Conservation (phyloP, 2,113 vertebrate genomes). For the Crotalus viridis region DNA sequence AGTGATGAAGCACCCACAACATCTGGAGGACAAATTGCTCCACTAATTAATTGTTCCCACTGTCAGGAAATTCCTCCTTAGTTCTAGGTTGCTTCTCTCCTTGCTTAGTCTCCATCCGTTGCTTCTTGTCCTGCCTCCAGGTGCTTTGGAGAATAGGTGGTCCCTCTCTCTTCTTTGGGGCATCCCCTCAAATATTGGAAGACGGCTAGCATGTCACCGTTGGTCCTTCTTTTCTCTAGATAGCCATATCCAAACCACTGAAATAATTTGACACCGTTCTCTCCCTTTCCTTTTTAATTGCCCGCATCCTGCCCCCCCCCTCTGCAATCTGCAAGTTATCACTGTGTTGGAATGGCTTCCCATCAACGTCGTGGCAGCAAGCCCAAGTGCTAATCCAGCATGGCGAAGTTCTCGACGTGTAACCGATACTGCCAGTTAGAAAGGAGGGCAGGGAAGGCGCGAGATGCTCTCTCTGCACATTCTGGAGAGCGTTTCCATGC, state of each 20-base stretch:
- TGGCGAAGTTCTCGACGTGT: background rate
- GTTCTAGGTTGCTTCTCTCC: background rate
- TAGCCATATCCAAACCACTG: background rate
- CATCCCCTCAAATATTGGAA: background rate
- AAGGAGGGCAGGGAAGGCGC: background rate
- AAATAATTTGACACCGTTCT: background rate
- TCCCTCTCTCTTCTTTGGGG: background rate
- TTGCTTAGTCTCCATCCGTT: background rate
- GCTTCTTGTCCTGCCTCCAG: background rate
- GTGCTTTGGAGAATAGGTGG: background rate
- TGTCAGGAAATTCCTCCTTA: background rate
- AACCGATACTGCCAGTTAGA: constrained; percentile 1
- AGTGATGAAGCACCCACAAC: background rate
- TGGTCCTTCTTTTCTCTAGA: background rate
- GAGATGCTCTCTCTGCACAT: background rate
- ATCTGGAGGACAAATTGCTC: background rate
- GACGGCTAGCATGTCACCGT: background rate
- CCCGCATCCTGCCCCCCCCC: background rate
- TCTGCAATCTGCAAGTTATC: background rate
- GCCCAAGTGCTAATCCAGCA: constrained; percentile 28
- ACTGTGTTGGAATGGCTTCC: background rate
- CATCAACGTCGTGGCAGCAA: constrained; percentile 31
- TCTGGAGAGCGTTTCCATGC: background rate
- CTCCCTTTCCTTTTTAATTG: background rate
- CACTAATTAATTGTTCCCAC: background rate